Percentiles rank a stretch among this genome's conserved stretches.
These are phyloP conservation scores for Hyalella azteca DNA, from an alignment of 2,888 invertebrate genomes.

Conservation along the genomic window DNA sequence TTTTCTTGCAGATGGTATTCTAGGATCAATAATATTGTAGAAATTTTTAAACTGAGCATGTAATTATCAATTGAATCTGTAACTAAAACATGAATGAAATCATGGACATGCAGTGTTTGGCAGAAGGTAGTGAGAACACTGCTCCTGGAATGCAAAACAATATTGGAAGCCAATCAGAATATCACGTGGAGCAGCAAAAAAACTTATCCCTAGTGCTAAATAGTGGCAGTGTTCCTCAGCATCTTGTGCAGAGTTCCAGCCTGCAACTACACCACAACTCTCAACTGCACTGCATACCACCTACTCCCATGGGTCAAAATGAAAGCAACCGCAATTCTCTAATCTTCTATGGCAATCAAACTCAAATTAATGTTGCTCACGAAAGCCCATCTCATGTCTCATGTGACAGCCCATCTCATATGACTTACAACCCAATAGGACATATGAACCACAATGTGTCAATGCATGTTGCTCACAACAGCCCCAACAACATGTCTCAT, in stretches of 20 bases:
- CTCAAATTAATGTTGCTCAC: not conserved
- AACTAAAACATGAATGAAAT: not conserved
- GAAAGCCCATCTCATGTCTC: not conserved
- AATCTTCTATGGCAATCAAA: conserved; percentile 2
- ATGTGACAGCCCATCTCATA: not conserved
- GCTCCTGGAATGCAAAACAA: not conserved
- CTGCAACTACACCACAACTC: not conserved
- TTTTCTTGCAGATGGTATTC: too few species aligned
- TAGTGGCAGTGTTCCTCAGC: not conserved
- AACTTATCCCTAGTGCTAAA: not conserved
- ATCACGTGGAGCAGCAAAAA: conserved; percentile 3
- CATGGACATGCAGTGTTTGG: not conserved
- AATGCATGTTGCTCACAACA: conserved; percentile 1
- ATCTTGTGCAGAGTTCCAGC: not conserved
- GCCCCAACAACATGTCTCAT: not conserved
- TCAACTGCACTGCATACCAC: conserved; percentile 11
- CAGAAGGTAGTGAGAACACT: not conserved
- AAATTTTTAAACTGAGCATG: too few species aligned
- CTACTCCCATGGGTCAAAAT: not conserved
- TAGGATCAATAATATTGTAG: too few species aligned
- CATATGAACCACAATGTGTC: not conserved
- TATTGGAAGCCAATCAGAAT: not conserved
- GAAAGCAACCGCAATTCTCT: not conserved
- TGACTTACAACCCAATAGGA: not conserved
- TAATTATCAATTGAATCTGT: too few species aligned